Evolutionary conservation across 2,888 invertebrate genomes (phyloP), one percentile per base, ranked within the genome.

Genomic region (Camptogramma bilineatum): DNA sequence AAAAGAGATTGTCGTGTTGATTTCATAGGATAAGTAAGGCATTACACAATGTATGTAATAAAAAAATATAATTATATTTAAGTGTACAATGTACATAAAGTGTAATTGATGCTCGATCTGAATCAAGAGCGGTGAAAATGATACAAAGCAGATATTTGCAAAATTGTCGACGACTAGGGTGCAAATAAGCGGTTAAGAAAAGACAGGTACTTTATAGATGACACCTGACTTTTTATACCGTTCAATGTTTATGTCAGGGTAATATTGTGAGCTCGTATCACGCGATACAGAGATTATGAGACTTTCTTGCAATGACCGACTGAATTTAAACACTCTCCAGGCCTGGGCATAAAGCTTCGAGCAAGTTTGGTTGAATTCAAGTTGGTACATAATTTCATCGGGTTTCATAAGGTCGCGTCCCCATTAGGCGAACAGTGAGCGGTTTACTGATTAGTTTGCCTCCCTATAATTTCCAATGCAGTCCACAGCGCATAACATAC

Each of bases 251-350:
- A 62, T 68, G 59, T n/a, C 55, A 63, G 53, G 51, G 52, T 57
- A 46, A 52, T 61, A 59, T 63, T 65, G 66, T 48, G 48, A 46
- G 28, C 50, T 59, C 34, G 34, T 47, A 69, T 64, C 69, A 72
- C 69, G 71, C 63, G 62, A 71, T 71, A 60, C 51, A 31, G 51
- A 52, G 66, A 72, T 70, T 68, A 70, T 47, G 50, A 63, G 52
- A 55, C 62, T 68, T 66, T 66, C 65, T 57, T 58, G 60, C 31
- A 58, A 44, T 66, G 53, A 58, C 64, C 55, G 48, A 62, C 62
- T 64, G 55, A 51, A 66, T 28, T 52, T 39, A 66, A 52, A 51
- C 67, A 57, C 55, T 56, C 16, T 57, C 16, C 44, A 44, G 46
- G 53, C 46, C 34, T 31, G 42, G 34, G 18, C 17, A 48, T 19